Base-by-base conservation (phyloP, 53 echinoderm and acorn worm genomes). In the Echinarachnius parma region DNA sequence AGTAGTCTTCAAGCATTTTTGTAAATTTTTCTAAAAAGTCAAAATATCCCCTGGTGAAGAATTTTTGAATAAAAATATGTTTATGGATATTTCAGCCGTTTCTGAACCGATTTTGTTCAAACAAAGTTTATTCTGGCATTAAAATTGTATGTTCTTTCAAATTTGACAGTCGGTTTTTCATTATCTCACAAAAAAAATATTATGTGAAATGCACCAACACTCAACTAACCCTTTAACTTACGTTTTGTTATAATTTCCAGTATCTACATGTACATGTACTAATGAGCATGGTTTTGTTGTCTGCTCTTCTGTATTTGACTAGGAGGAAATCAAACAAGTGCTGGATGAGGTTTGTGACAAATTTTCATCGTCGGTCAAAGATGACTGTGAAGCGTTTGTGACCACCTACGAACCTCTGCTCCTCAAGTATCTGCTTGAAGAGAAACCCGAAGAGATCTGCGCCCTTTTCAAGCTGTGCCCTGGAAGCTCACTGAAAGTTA, bases 311-410 rank as follows among this genome's bases (percentile, higher is more conserved):
- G 31, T 32, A 15, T 31, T 58, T 5, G 14, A 16, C 25, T 22
- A 64, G 64, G 30, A 3, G 24, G 64, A 46, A 18, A 64, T 64
- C 11, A n/a, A 46, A 46, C 14, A 22, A 11, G 64, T 46, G 11
- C 42, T 64, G 16, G 64, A 64, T 0, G 28, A 47, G 1, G 2
- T 64, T 2, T 64, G 64, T 28, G 26, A 14, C 19, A 5, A 9
- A 9, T 18, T 64, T 14, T 46, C 64, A 2, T 2, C 46, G 14
- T 27, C 64, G 0, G 28, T 64, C 64, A 62, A 46, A 22, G 24
- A 18, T 0, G 81, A 81, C 15, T 81, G 81, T 45, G 56, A 63
- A 23, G 18, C 29, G 8, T 48, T 81, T 54, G 63, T 81, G 54
- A 39, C 62, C 0, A 75, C 74, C 9, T 62, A 72, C 1, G 64